A percentile compares a stretch with the other conserved stretches of the same genome.
Evolutionary conservation across 2,797 vertebrate species (phyloP).

Genomic region (Salarias fasciatus): DNA sequence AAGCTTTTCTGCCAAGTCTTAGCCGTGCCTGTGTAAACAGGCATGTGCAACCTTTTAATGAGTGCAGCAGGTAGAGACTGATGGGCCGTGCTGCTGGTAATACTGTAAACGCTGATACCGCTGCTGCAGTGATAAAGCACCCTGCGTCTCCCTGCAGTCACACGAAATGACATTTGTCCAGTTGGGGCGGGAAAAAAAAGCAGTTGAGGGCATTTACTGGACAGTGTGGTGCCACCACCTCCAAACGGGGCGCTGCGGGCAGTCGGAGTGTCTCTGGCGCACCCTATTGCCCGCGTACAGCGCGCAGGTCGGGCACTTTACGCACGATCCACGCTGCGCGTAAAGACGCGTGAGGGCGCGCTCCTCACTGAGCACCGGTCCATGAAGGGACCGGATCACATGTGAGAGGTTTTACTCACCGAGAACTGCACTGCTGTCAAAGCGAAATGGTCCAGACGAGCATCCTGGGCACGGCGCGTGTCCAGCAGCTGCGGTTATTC

Average conservation of each 20-base stretch:
- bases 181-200: constrained; percentile 27
- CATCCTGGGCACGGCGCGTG: constrained; percentile 53
- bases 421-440: constrained; percentile 39
- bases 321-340: constrained; percentile 28
- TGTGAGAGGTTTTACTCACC: constrained; percentile 59
- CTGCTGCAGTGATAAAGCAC: constrained; percentile 21
- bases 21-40: constrained; percentile 11
- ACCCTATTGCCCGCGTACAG: constrained; percentile 48
- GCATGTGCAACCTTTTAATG: constrained; percentile 28
- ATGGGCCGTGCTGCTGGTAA: no score
- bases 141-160: constrained; percentile 29
- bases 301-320: constrained; percentile 28
- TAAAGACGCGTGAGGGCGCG: constrained; percentile 45
- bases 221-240: constrained; percentile 42
- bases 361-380: no score
- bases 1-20: not conserved
- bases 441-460: constrained; percentile 25
- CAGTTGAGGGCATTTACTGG: constrained; percentile 37
- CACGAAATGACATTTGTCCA: constrained; percentile 43
- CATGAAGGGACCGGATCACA: no score
- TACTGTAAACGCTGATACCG: no score
- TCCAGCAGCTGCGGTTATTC: constrained; percentile 33
- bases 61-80: not conserved
- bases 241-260: constrained; percentile 12
- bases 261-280: constrained; percentile 35